phyloP scores from a whole-genome alignment of 2,113 vertebrate species.

The Halichoeres trimaculatus region DNA sequence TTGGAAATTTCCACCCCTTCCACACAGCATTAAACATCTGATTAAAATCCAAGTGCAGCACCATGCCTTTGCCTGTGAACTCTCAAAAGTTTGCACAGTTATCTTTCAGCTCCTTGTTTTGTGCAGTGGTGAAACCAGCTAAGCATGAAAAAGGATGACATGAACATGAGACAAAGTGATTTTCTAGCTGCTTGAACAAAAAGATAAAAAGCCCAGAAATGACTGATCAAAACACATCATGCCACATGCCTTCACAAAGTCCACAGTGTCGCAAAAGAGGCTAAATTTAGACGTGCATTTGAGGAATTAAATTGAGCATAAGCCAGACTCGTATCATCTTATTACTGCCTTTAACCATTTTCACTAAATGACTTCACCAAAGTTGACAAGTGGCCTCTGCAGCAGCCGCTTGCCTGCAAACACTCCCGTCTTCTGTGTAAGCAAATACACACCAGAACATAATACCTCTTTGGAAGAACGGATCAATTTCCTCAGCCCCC shows the following conservation, averaged over 20 bases:
- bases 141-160: neutral
- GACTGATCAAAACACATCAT: slow-evolving; percentile 27
- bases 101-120: neutral
- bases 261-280: neutral
- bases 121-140: neutral
- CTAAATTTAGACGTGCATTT: slow-evolving; percentile 17
- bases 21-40: neutral
- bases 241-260: neutral
- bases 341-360: slow-evolving; percentile 10
- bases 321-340: neutral
- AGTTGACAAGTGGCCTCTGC: too few species aligned
- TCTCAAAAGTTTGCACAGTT: neutral
- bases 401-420: neutral
- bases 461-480: slow-evolving; percentile 38
- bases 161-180: neutral
- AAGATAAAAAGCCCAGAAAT: slow-evolving; percentile 2
- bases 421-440: slow-evolving; percentile 8
- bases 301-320: slow-evolving; percentile 1
- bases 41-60: neutral
- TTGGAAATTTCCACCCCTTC: too few species aligned
- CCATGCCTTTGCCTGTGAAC: neutral
- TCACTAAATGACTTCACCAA: neutral
- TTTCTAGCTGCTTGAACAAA: neutral
- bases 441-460: slow-evolving; percentile 27
- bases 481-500: slow-evolving; percentile 44